Percentiles rank a stretch among this genome's conserved stretches.
Conservation (phyloP, 1,140 invertebrate species). For the Neotoxoptera formosana region DNA sequence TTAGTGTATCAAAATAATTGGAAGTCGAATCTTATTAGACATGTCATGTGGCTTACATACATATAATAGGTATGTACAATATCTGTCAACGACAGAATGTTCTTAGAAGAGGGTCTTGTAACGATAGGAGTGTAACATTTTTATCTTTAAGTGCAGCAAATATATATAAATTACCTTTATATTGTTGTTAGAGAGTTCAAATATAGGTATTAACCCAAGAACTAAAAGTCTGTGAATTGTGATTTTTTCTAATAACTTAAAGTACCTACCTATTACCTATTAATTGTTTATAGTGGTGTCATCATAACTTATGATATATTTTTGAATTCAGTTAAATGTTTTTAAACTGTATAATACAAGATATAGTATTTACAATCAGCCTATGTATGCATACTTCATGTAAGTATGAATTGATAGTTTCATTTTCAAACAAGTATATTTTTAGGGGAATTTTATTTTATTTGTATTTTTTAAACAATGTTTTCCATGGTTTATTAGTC, state of each 20-base stretch:
- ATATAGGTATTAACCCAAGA: no score
- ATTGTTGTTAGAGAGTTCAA: background rate
- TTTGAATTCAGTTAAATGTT: no score
- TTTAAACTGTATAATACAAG: no score
- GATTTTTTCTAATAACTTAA: background rate
- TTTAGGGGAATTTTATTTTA: background rate
- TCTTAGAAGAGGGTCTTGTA: background rate
- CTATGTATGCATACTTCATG: no score
- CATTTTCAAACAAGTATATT: background rate
- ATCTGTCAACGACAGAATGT: background rate
- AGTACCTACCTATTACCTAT: no score
- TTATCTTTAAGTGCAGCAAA: background rate
- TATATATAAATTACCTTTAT: background rate
- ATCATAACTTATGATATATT: no score
- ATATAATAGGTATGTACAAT: background rate
- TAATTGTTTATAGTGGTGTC: no score
- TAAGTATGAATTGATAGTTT: background rate
- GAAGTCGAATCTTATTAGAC: no score
- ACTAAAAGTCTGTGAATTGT: no score
- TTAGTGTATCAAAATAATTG: background rate
- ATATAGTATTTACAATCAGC: no score
- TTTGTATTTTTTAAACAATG: background rate
- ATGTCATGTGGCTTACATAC: no score
- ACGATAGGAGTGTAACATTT: background rate
- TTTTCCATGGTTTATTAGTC: no score